Base-by-base conservation (phyloP, 2,888 invertebrate species). In the Timema podura region DNA sequence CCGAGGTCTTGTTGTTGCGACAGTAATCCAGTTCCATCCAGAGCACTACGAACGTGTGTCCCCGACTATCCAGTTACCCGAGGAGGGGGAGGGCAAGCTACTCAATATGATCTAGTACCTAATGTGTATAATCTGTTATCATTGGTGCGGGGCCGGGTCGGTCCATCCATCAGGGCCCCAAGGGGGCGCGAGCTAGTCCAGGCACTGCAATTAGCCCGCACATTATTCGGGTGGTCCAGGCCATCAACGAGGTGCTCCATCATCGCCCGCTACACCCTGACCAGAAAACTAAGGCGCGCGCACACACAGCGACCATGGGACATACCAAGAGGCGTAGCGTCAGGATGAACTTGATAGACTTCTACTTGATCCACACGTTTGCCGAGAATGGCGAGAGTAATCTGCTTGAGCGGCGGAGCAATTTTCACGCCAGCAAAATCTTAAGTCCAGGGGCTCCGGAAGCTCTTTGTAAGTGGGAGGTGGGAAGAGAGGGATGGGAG, bases 191-290 rank as follows among this genome's bases (percentile, higher is more conserved):
- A 44, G 54, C 44, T 45, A 67, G 48, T 54, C 68, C 85, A 85
- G 85, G 85, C 83, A 85, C 85, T 83, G 81, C 84, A 83, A 85
- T 85, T 85, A 85, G 80, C 77, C 78, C 81, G 78, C 79, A 79
- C 80, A 82, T 82, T 80, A 82, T 81, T 83, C 82, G 83, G 85
- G 85, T 85, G 85, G 85, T 85, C 85, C 78, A 69, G 73, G 73
- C 73, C 77, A 76, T 70, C 70, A 70, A 45, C 68, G 54, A 65
- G 70, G 64, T 67, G 61, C 70, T 73, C 67, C 70, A 73, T 71
- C 71, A 71, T 57, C 48, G 13, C 47, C 6, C 45, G n/a, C 54
- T 44, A 9, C 65, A n/a, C 44, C 48, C 48, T n/a, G 57, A 9
- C 47, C 61, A 61, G 30, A 30, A 30, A 30, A 30, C 30, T 30